Evolutionary conservation across 2,888 invertebrate species (phyloP).

Genomic region (Micropterix aruncella): DNA sequence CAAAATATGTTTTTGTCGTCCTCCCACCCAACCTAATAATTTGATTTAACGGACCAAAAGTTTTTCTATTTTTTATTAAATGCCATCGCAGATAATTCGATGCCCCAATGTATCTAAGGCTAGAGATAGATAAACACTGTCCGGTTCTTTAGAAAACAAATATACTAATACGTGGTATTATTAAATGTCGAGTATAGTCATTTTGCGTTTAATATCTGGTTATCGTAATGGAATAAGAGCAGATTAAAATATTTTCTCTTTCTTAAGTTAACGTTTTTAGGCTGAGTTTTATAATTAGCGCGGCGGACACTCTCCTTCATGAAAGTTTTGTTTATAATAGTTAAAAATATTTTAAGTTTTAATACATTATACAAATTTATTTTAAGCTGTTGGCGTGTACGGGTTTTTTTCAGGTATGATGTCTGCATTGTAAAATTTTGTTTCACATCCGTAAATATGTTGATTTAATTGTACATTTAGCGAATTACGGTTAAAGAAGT

Average conservation of each 20-base stretch:
- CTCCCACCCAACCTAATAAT: too few species aligned
- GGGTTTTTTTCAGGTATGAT: background rate
- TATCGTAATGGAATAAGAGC: too few species aligned
- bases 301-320: background rate
- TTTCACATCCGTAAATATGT: background rate
- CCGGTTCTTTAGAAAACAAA: too few species aligned
- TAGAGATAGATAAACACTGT: too few species aligned
- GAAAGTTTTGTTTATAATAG: background rate
- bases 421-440: background rate
- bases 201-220: too few species aligned
- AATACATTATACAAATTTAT: background rate
- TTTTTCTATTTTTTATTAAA: too few species aligned
- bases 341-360: background rate
- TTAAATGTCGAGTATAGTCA: too few species aligned
- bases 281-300: background rate
- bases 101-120: too few species aligned
- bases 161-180: too few species aligned
- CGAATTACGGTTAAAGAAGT: background rate
- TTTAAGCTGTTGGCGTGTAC: background rate
- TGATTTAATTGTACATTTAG: background rate
- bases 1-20: too few species aligned
- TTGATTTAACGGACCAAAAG: too few species aligned
- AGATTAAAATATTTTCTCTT: background rate
- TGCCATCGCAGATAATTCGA: too few species aligned
- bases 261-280: background rate